Conservation (phyloP, 2,797 vertebrate genomes). For the Chloroceryle amazona region DNA sequence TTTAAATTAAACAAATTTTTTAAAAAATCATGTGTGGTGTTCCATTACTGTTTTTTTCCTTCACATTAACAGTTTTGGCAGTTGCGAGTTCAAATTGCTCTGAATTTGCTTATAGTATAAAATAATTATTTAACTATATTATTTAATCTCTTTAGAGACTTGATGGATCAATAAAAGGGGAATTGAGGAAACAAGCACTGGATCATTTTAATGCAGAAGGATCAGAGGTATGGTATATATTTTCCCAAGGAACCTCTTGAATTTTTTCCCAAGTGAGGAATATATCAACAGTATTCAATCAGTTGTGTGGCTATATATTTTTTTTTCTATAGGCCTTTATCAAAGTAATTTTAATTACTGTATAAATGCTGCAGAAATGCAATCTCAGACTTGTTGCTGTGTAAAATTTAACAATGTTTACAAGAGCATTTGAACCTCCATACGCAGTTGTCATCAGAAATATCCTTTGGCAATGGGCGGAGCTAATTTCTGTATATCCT, state of each 20-base stretch:
- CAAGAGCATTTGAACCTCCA: background rate
- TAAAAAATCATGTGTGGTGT: background rate
- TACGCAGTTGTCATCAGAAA: background rate
- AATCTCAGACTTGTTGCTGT: background rate
- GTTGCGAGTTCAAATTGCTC: background rate
- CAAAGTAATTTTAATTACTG: background rate
- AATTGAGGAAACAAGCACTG: conserved; percentile 96
- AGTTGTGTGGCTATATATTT: background rate
- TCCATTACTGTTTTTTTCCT: background rate
- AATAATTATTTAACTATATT: background rate
- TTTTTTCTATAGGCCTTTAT: background rate
- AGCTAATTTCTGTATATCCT: background rate
- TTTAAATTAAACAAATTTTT: background rate
- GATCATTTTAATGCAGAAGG: conserved; percentile 99
- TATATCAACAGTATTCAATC: background rate
- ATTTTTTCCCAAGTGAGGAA: background rate
- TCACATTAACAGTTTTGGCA: background rate
- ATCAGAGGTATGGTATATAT: conserved; percentile 87
- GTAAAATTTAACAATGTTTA: background rate
- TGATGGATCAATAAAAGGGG: conserved; percentile 98
- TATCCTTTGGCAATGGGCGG: background rate
- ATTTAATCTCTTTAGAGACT: conserved; percentile 85
- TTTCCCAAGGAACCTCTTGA: background rate
- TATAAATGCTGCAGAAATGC: background rate
- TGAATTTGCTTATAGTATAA: background rate